Evolutionary conservation across 2,888 invertebrate species (phyloP).

Genomic region (Acanthosepion pharaonis): DNA sequence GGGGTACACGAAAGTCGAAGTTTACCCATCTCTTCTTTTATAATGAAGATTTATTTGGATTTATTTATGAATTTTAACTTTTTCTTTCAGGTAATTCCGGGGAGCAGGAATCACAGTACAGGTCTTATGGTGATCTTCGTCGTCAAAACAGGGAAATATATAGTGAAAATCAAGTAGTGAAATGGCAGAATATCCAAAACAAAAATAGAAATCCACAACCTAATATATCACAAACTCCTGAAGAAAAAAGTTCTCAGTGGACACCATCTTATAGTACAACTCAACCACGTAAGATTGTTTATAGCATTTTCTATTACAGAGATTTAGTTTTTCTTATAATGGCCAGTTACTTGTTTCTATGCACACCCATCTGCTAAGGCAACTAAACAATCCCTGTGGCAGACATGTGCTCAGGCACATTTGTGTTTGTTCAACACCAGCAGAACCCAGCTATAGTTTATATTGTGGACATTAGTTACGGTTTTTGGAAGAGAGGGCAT

Average conservation of each 20-base stretch:
- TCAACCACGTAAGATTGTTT: background rate
- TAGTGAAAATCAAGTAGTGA: background rate
- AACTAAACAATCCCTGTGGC: no score
- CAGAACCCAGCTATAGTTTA: no score
- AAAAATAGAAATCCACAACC: background rate
- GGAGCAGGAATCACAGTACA: background rate
- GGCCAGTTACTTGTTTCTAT: no score
- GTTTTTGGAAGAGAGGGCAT: no score
- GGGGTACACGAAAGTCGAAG: no score
- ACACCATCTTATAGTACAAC: background rate
- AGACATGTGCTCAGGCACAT: no score
- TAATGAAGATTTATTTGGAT: background rate
- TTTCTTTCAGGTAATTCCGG: background rate
- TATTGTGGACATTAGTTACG: no score
- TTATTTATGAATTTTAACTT: background rate
- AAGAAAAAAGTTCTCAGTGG: background rate
- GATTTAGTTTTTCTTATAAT: no score
- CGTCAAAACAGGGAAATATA: conserved; percentile 33
- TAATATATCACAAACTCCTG: background rate
- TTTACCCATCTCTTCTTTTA: no score
- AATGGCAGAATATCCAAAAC: background rate
- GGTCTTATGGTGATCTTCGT: background rate
- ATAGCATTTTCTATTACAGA: no score
- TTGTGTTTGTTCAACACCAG: no score
- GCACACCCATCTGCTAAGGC: no score